A percentile compares a stretch with the other conserved stretches of the same genome.
These are phyloP conservation scores for Spinibarbus caldwelli DNA, from an alignment of 2,797 vertebrate genomes.

Conservation along the genomic window DNA sequence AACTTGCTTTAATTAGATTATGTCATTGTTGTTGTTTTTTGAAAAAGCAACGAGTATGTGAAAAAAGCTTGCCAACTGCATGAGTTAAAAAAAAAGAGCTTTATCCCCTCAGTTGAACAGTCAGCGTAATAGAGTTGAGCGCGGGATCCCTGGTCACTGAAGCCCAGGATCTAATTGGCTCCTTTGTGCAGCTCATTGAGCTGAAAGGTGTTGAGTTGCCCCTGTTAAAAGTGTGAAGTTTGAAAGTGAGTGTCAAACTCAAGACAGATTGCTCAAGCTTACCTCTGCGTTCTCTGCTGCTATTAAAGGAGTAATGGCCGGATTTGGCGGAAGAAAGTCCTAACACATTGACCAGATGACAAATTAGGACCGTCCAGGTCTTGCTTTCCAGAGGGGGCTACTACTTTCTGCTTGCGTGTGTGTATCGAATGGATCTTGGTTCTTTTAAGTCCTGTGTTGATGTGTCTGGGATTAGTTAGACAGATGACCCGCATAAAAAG, in stretches of 20 bases:
- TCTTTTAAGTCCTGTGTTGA: constrained; percentile 53
- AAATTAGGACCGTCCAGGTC: constrained; percentile 49
- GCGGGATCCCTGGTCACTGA: constrained; percentile 63
- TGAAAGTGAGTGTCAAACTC: constrained; percentile 49
- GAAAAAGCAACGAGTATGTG: not conserved
- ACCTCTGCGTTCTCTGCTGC: constrained; percentile 53
- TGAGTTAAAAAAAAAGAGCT: constrained; percentile 17
- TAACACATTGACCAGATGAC: constrained; percentile 62
- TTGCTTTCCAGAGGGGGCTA: constrained; percentile 46
- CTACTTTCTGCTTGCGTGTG: constrained; percentile 46
- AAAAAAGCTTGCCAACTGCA: constrained; percentile 4
- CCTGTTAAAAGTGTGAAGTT: constrained; percentile 71
- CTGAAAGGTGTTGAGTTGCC: constrained; percentile 73
- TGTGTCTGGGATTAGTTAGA: constrained; percentile 77
- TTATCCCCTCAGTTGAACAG: constrained; percentile 66
- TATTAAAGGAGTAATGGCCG: constrained; percentile 46
- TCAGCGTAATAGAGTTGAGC: constrained; percentile 69
- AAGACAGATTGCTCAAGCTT: constrained; percentile 55
- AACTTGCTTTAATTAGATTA: constrained; percentile 22
- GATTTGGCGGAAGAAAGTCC: constrained; percentile 46
- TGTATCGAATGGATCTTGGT: constrained; percentile 50
- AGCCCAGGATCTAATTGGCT: constrained; percentile 80
- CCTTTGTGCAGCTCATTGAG: constrained; percentile 79
- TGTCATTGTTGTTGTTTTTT: constrained; percentile 13
- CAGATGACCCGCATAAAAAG: constrained; percentile 77